Evolutionary conservation across 2,888 invertebrate species (phyloP), one percentile per base, ranked within the genome.

Genomic region (Caenorhabditis zanzibari): DNA sequence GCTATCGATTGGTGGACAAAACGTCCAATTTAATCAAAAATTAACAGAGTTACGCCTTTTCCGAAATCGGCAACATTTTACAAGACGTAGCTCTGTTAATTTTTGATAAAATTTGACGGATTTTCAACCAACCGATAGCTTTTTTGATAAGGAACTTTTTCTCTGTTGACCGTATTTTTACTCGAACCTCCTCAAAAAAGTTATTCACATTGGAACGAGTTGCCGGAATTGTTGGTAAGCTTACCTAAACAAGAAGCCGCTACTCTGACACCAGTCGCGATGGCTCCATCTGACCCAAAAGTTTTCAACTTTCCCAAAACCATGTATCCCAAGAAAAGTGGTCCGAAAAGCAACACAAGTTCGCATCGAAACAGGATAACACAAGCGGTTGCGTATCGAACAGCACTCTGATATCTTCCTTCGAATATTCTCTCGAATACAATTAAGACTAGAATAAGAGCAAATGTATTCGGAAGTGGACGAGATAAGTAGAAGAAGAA

Each of bases 401-500:
- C 88, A 94, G 94, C 90, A 94, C 94, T 88, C 95, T 95, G 90
- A 32, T 95, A 95, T 85, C 81, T 75, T 54, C 95, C 95, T 86
- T 95, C 94, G 82, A 98, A 93, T 97, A 97, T 97, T 92, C 95
- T 95, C 88, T 95, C 95, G 90, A 96, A 94, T 28, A 97, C 96
- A 90, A 96, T 93, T 73, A 98, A 93, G 54, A 96, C 98, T 92
- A 97, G 93, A 71, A 96, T 96, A 91, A 98, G 93, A 49, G 96
- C 97, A 95, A 98, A 96, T 41, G 96, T 96, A 93, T 99, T 99
- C 74, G 99, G 98, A 90, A 99, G 94, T 14, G 97, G 95, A 82
- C 99, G 95, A 90, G 96, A 96, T 93, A 96, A 95, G 93, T 99
- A 99, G 93, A 97, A 99, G 95, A 98, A 95, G 92, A 98, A 97